A percentile compares a stretch with the other conserved stretches of the same genome.
These are phyloP conservation scores for Chloroceryle aenea DNA, from an alignment of 2,113 vertebrate genomes.

Conservation along the genomic window DNA sequence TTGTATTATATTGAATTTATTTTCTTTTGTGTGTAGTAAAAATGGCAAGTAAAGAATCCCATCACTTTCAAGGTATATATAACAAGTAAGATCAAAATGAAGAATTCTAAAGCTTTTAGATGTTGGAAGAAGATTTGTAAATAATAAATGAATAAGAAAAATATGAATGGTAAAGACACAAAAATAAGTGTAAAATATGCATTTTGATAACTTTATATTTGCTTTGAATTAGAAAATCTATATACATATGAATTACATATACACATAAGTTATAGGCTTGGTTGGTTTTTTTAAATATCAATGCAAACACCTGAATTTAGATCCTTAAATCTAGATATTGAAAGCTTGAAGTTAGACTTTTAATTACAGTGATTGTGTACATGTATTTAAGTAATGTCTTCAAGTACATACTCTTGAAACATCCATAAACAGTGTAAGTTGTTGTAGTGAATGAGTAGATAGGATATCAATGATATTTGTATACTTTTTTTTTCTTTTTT, in stretches of 20 bases:
- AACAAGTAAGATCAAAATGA: neutral
- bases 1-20: neutral
- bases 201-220: neutral
- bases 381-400: neutral
- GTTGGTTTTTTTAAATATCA: neutral
- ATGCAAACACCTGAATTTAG: neutral
- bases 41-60: neutral
- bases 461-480: neutral
- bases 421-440: rapidly evolving
- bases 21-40: neutral
- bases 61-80: neutral
- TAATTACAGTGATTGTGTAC: neutral
- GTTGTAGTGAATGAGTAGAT: neutral
- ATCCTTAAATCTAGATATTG: neutral
- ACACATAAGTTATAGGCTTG: neutral
- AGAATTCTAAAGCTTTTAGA: neutral
- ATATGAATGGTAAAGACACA: neutral
- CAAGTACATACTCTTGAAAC: neutral
- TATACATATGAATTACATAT: neutral
- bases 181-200: neutral
- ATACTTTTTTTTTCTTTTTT: neutral
- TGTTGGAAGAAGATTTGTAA: neutral
- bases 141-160: neutral
- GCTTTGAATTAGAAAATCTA: neutral
- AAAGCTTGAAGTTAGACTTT: neutral